Evolutionary conservation across 2,113 vertebrate species (phyloP).

Genomic region (Brienomyrus brachyistius): DNA sequence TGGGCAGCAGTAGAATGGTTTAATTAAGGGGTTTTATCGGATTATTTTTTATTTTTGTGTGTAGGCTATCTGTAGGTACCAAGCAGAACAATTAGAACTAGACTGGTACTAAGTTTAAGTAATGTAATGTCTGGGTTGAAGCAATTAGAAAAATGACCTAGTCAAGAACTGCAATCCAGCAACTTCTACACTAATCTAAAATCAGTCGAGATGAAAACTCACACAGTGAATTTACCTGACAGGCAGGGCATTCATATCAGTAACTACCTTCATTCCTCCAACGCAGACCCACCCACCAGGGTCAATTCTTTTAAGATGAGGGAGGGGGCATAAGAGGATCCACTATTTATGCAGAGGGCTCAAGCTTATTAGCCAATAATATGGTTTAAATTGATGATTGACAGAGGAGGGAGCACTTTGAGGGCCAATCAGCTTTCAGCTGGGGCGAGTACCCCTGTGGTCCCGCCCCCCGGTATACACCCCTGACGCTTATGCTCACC

Average conservation of each 20-base stretch:
- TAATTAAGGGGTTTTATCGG: neutral
- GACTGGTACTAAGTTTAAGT: neutral
- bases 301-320: neutral
- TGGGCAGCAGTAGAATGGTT: conserved; percentile 33
- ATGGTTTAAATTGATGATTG: neutral
- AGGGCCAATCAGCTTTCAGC: neutral
- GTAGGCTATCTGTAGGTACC: neutral
- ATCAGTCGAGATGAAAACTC: neutral
- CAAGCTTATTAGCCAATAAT: neutral
- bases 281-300: neutral
- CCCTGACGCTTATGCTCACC: conserved; percentile 55
- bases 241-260: neutral
- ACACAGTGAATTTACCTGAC: neutral
- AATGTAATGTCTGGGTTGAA: neutral
- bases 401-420: neutral
- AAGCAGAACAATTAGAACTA: neutral
- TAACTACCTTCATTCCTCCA: too few relatives aligned
- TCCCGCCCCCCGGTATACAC: neutral
- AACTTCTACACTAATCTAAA: neutral
- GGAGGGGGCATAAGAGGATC: neutral
- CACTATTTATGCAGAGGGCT: neutral
- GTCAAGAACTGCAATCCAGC: neutral
- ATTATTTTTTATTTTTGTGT: neutral
- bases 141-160: neutral
- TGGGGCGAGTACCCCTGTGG: neutral